Base-by-base conservation (phyloP, 2,888 invertebrate species). In the Apodemia zela region DNA sequence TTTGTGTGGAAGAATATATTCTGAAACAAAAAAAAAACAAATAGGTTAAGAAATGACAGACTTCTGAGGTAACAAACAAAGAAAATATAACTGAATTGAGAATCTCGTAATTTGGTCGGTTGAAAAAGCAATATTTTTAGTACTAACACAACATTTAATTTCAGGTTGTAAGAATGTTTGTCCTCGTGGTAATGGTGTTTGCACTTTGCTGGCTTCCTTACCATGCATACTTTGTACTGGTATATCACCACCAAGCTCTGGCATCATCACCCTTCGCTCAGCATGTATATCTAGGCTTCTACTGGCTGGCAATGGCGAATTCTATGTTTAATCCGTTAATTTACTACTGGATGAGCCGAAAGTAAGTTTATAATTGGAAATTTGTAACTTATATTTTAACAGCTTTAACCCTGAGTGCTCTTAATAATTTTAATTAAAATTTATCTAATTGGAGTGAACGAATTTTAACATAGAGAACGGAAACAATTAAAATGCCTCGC, bases 261-360 rank as follows among this genome's bases (percentile, higher is more conserved):
- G 93, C 96, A 64, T 93, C 94, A 8, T 93, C 93, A 3, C 93
- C 94, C 21, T 95, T 96, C 79, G 95, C 96, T 0, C 97, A 97
- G 77, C 97, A 97, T 76, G 93, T 97, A 69, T 97, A 97, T 79
- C 88, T 98, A 61, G 94, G 94, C 47, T 97, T 97, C 86, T 97
- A 97, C 78, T 97, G 96, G 96, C 93, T 98, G 63, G 97, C 97
- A 11, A 98, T 98, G 97, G 96, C 97, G 18, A 97, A 97, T 80
- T 96, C 97, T 0, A 97, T 97, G 96, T 96, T 97, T 69, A 97
- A 97, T 86, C 97, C 97, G 0, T 93, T 97, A 65, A 97, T 98
- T 62, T 97, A 97, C 82, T 97, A 97, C 78, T 97, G 97, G 96
- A 97, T 98, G 97, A 97, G 97, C 81, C 95, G 96, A 70, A 94